Base-by-base conservation (phyloP, 1,140 invertebrate species). In the Mycetomoellerius zeteki region DNA sequence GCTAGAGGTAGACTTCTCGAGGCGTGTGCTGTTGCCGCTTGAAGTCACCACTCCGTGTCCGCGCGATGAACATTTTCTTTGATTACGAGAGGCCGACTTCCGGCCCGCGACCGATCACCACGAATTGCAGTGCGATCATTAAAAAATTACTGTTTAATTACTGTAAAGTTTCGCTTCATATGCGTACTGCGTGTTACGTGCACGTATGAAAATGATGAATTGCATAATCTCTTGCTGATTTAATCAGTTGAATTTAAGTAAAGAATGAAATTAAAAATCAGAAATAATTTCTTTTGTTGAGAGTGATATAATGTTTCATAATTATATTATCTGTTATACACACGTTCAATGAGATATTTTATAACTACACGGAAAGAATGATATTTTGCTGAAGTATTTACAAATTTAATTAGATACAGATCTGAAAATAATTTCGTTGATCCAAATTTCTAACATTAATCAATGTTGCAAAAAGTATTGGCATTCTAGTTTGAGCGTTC, bases 111-210 rank as follows among this genome's bases (percentile, higher is more conserved):
- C 54, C 80, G 69, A 73, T 75, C 80, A 27, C 69, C 19, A 54
- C 80, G 54, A 43, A 73, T 73, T 54, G 56, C 69, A 69, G 14
- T 47, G 52, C 80, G 69, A 75, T 84, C 80, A 60, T 84, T 84
- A 75, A 84, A 84, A 75, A 75, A 84, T 84, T 84, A 84, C 69
- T 84, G 54, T 84, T 84, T 84, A 84, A 84, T 84, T 84, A 84
- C 80, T 84, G 56, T 84, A 84, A 84, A 75, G 69, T 62, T 62
- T 47, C 27, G 54, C 71, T 73, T 82, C 78, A 50, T 71, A 81
- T 37, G 33, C 24, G 47, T 65, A n/a, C 30, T n/a, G 16, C 21
- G n/a, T 43, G 54, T 75, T 75, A 84, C 37, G 54, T 62, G 80
- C 47, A 8, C 37, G 8, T 62, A 50, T 47, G 56, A 50, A 71